Evolutionary conservation across 2,113 vertebrate species (phyloP), one percentile per base, ranked within the genome.

Genomic region (Variabilichromis moorii): DNA sequence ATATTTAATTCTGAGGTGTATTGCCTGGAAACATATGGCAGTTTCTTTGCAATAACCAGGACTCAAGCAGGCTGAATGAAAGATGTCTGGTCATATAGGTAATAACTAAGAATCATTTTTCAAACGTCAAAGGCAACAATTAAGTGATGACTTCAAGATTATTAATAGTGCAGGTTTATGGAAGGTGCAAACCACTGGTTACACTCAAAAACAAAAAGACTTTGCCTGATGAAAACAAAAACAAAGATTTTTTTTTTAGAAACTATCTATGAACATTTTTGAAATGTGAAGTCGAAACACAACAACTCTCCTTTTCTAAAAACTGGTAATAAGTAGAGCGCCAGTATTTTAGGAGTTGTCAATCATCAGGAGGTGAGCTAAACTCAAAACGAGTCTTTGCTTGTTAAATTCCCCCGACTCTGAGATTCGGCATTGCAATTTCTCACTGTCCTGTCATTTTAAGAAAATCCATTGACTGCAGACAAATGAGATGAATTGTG

Each of bases 401-500:
- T 35, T 24, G 16, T 17, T 79, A 54, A 45, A 54, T 33, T 68
- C 9, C 28, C 37, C 28, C 3, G 5, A 85, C 53, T 26, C 26
- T 86, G 14, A 35, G 26, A 71, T 79, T 45, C 2, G 8, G 21
- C 17, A 0, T 71, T 14, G 16, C 45, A 61, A 85, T 84, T 61
- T 83, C 71, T 87, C 33, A 28, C 33, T 37, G 3, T 16, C 14
- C 8, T 24, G 37, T 24, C 21, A 50, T 79, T 83, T n/a, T 50
- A 19, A 71, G 17, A 82, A 84, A 68, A 81, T 80, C 82, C 85
- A 57, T 82, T 55, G 33, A 73, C 73, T 82, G 17, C 47, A 80
- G 81, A 90, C 55, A 71, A 83, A 87, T 82, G 19, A 50, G 31
- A 17, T 45, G 55, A 63, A 37, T 12, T 54, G 81, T 61, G 28